Percentiles rank a stretch among this genome's conserved stretches.
Evolutionary conservation across 2,797 vertebrate species (phyloP).

Genomic region (Hypotaenidia philippensis): DNA sequence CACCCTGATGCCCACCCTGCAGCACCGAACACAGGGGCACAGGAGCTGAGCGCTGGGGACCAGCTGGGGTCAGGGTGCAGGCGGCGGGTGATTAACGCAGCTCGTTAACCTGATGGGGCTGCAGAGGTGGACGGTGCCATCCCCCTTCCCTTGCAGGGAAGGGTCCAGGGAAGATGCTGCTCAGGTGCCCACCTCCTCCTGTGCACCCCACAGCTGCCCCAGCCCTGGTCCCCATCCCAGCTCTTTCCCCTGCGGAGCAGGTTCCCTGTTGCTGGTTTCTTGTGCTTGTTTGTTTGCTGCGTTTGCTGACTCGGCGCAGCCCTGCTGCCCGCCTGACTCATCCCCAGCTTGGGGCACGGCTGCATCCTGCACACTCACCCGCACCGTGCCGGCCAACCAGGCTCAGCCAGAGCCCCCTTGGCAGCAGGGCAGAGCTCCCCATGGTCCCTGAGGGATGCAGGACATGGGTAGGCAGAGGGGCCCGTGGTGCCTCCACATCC

Average conservation of each 20-base stretch:
- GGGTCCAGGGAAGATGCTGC: not conserved
- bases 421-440: rapidly evolving
- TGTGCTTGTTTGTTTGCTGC: constrained; percentile 45
- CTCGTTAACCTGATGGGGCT: rapidly evolving
- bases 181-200: not conserved
- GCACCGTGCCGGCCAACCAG: rapidly evolving
- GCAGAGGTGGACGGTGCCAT: not conserved
- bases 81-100: rapidly evolving
- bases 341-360: not conserved
- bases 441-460: not conserved
- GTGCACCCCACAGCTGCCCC: rapidly evolving
- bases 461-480: not conserved
- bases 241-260: not conserved
- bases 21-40: rapidly evolving
- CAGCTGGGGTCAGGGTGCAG: not conserved
- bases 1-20: rapidly evolving
- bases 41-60: not conserved
- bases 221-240: not conserved
- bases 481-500: rapidly evolving
- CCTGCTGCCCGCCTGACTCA: constrained; percentile 59
- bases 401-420: not conserved
- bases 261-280: constrained; percentile 9
- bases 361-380: not conserved
- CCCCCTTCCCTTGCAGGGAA: not conserved
- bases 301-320: constrained; percentile 27